Conservation (phyloP, 92 coral and sea anemone genomes). For the Phymanthus crucifer region DNA sequence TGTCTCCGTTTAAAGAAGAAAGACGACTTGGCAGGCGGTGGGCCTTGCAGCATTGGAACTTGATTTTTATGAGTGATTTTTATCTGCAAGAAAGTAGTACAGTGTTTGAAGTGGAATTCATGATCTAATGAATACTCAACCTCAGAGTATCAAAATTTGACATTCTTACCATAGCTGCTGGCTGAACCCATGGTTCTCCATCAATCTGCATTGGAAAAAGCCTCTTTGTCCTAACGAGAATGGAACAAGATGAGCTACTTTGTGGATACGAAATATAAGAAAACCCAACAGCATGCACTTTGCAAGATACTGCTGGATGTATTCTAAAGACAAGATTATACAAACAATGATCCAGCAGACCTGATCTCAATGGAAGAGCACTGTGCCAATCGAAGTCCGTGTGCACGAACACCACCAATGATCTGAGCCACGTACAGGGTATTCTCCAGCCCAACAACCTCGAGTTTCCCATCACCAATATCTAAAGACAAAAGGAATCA, state of each 20-base stretch:
- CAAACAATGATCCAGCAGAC: conserved; percentile 39
- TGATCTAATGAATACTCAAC: too few relatives aligned
- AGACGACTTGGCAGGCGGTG: conserved; percentile 89
- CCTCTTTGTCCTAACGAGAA: conserved; percentile 72
- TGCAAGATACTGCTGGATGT: background rate
- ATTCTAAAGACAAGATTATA: background rate
- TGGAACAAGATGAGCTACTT: background rate
- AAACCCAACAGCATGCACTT: background rate
- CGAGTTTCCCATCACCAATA: conserved; percentile 95
- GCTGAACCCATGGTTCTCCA: conserved; percentile 99
- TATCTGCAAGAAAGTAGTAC: conserved; percentile 57
- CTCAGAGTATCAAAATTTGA: too few relatives aligned
- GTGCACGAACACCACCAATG: conserved; percentile 91
- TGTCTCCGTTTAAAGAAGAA: conserved; percentile 88
- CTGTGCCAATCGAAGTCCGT: conserved; percentile 93
- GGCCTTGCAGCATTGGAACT: conserved; percentile 99
- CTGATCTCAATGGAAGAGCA: conserved; percentile 84
- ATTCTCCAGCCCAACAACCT: conserved; percentile 93
- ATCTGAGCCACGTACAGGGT: conserved; percentile 89
- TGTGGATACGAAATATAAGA: background rate
- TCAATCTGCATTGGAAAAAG: conserved; percentile 96
- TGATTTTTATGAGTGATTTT: conserved; percentile 85
- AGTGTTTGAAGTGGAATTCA: too few relatives aligned
- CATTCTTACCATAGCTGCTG: conserved; percentile 88
- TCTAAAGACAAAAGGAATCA: conserved; percentile 39